Conservation (phyloP, 2,113 vertebrate species). For the Podarcis raffonei region DNA sequence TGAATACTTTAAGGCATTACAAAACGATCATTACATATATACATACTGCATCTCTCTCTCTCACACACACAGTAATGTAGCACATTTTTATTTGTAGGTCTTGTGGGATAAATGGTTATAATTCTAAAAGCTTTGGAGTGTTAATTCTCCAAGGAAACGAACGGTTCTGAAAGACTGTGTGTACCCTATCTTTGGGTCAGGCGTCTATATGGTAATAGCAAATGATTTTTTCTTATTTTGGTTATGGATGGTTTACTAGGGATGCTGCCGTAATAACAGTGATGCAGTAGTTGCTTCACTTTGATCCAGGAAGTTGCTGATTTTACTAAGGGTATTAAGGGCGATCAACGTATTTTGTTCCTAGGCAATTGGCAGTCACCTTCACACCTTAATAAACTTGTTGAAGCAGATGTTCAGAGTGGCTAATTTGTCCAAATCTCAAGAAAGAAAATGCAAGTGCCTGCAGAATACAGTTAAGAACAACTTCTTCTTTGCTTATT, state of each 20-base stretch:
- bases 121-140: slow-evolving; percentile 38
- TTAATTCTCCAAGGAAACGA: slow-evolving; percentile 40
- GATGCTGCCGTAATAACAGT: slow-evolving; percentile 45
- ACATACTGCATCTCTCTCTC: background rate
- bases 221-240: slow-evolving; percentile 1
- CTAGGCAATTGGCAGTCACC: slow-evolving; percentile 5
- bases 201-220: slow-evolving; percentile 51
- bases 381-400: slow-evolving; percentile 6
- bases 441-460: slow-evolving; percentile 1
- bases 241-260: slow-evolving; percentile 22
- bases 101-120: slow-evolving; percentile 40
- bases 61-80: background rate
- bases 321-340: slow-evolving; percentile 16
- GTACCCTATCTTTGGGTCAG: slow-evolving; percentile 30
- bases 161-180: slow-evolving; percentile 39
- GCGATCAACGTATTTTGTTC: background rate
- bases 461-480: slow-evolving; percentile 12
- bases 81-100: slow-evolving; percentile 12
- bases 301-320: slow-evolving; percentile 1
- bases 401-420: background rate
- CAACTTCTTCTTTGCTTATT: background rate
- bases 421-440: slow-evolving; percentile 2
- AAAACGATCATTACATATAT: background rate
- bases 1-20: background rate
- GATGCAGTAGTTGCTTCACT: slow-evolving; percentile 18